Evolutionary conservation across 2,113 vertebrate species (phyloP).

Genomic region (Plotosus lineatus): DNA sequence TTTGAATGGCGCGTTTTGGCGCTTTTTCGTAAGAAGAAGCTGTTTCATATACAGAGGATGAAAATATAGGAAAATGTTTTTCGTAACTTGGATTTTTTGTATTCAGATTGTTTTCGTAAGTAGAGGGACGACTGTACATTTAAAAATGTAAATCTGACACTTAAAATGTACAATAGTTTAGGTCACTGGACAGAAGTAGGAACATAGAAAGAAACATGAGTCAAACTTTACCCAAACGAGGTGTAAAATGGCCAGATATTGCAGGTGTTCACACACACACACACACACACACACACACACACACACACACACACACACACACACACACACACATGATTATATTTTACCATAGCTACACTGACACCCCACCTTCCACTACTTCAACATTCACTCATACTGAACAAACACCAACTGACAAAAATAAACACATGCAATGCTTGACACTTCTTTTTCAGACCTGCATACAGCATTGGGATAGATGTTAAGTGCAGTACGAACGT

Average conservation of each 20-base stretch:
- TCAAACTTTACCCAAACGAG: background rate
- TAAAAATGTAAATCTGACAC: background rate
- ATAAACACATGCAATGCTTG: constrained; percentile 19
- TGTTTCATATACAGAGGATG: too few species aligned
- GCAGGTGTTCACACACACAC: background rate
- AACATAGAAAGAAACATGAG: background rate
- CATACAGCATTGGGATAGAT: background rate
- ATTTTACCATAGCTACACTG: constrained; percentile 67
- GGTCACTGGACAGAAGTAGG: background rate
- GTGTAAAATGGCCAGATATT: background rate
- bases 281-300: constrained; percentile 40
- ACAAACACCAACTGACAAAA: constrained; percentile 32
- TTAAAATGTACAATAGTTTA: background rate
- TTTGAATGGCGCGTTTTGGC: too few species aligned
- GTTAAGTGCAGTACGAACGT: background rate
- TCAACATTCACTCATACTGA: constrained; percentile 36
- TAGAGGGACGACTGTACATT: too few species aligned
- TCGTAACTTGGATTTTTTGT: too few species aligned
- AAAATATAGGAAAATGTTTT: too few species aligned
- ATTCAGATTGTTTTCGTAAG: too few species aligned
- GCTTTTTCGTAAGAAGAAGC: too few species aligned
- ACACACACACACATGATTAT: constrained; percentile 63
- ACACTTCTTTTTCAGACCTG: background rate
- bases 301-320: constrained; percentile 2
- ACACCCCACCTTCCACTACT: constrained; percentile 57